These are phyloP conservation scores for Mechanitis messenoides DNA, from an alignment of 2,888 invertebrate genomes.

Conservation along the genomic window DNA sequence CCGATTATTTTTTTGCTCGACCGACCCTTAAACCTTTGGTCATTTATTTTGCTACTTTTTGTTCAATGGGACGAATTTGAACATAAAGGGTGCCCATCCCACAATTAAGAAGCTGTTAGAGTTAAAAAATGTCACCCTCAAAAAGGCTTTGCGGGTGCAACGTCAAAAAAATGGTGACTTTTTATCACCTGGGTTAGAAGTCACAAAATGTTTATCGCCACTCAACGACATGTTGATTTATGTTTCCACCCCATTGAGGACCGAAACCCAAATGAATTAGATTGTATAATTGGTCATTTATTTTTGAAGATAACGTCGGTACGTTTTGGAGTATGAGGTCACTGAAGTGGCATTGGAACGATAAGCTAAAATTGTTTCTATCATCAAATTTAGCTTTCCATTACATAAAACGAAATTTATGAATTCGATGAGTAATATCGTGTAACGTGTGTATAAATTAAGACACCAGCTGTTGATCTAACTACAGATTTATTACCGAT, in stretches of 20 bases:
- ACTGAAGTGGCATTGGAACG: conserved; percentile 49
- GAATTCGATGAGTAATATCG: conserved; percentile 28
- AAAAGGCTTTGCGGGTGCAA: conserved; percentile 52
- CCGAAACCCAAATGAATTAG: conserved; percentile 65
- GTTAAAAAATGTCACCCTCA: conserved; percentile 74
- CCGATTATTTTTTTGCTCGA: conserved; percentile 52
- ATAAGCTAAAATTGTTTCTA: conserved; percentile 43
- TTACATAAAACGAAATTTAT: conserved; percentile 19
- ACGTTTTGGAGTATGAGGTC: conserved; percentile 51
- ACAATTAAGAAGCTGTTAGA: conserved; percentile 70
- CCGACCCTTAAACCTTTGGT: conserved; percentile 49
- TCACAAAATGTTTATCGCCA: conserved; percentile 76
- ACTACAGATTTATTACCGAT: conserved; percentile 70
- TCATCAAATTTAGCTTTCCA: too few species aligned
- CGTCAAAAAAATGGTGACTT: conserved; percentile 66
- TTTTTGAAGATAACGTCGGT: conserved; percentile 65
- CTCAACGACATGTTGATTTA: conserved; percentile 73
- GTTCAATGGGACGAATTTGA: conserved; percentile 52
- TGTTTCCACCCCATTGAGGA: conserved; percentile 64
- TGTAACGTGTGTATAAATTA: conserved; percentile 37
- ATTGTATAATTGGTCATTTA: conserved; percentile 76
- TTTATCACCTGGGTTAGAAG: conserved; percentile 74
- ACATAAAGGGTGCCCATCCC: conserved; percentile 63
- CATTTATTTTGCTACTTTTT: conserved; percentile 69
- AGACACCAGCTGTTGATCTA: conserved; percentile 63